Percentiles rank a stretch among this genome's conserved stretches.
Conservation (phyloP, 2,113 vertebrate species). For the Odocoileus virginianus region DNA sequence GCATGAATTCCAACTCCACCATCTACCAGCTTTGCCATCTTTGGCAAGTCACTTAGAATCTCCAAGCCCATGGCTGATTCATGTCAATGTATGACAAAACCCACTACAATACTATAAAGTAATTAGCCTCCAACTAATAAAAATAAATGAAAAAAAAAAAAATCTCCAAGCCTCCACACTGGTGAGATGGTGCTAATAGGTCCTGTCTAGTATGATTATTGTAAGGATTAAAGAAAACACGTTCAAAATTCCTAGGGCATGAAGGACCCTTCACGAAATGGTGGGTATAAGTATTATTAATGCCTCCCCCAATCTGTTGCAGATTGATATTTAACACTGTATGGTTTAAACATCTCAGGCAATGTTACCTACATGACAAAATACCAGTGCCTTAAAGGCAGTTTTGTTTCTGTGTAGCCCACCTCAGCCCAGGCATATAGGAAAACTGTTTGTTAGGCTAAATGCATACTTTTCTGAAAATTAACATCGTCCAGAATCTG, state of each 20-base stretch:
- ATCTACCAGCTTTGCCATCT: neutral
- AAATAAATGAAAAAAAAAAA: neutral
- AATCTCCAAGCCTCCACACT: neutral
- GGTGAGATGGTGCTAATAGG: neutral
- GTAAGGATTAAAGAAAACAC: neutral
- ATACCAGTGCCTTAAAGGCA: neutral
- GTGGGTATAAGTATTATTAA: neutral
- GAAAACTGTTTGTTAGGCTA: neutral
- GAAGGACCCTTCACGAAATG: neutral
- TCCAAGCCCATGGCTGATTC: neutral
- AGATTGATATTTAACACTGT: neutral
- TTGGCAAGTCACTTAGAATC: neutral
- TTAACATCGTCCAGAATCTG: neutral
- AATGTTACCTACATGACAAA: neutral
- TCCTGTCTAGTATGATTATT: neutral
- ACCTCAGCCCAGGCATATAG: neutral
- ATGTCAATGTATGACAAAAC: too few relatives aligned
- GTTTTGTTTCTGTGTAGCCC: neutral
- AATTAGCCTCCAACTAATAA: too few relatives aligned
- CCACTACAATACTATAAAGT: too few relatives aligned
- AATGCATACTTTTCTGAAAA: neutral
- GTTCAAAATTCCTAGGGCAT: neutral
- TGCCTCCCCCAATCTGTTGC: neutral
- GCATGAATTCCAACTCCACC: neutral
- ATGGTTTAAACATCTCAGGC: neutral